Evolutionary conservation across 2,113 vertebrate genomes (phyloP), one percentile per base, ranked within the genome.

Genomic region (Ardeotis arabs): DNA sequence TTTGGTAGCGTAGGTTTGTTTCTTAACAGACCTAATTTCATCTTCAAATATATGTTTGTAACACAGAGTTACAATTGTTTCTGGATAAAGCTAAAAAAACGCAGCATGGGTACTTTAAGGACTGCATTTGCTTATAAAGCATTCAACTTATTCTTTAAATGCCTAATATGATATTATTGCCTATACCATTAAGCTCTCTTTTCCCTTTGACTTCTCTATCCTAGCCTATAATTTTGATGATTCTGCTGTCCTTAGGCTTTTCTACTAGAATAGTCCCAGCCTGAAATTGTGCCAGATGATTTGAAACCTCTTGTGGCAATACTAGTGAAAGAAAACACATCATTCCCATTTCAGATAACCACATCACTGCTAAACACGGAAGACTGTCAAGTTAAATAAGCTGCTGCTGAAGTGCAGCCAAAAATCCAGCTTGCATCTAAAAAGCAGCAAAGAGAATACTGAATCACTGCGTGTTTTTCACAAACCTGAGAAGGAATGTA

Each of bases 241-340:
- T 74, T 87, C 39, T 91, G 47, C 53, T 66, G 23, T 75, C 63
- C 33, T 91, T 22, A 74, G 6, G 67, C 27, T 90, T 92, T 89
- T 69, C 58, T 68, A 8, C 52, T 6, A 25, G 73, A 92, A 81
- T 16, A 89, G 39, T 21, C 25, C 19, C 31, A 0, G 2, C 63
- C 29, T 90, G 60, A 96, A 76, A 89, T 44, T 28, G 18, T 86
- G 64, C 63, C 72, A 74, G 84, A 92, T 60, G 49, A 94, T 66
- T 91, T 93, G 87, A 89, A 87, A 50, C 68, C 79, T 91, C 80
- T 64, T 73, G 84, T 82, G 77, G 74, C 35, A 76, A 67, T 52
- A 67, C 49, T 7, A 47, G 44, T 37, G 39, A 76, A 86, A 92
- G 41, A 39, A 83, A 91, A 37, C 37, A 84, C 72, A 81, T 82